phyloP scores from a whole-genome alignment of 1,140 invertebrate genomes.

The Zeugodacus cucurbitae region DNA sequence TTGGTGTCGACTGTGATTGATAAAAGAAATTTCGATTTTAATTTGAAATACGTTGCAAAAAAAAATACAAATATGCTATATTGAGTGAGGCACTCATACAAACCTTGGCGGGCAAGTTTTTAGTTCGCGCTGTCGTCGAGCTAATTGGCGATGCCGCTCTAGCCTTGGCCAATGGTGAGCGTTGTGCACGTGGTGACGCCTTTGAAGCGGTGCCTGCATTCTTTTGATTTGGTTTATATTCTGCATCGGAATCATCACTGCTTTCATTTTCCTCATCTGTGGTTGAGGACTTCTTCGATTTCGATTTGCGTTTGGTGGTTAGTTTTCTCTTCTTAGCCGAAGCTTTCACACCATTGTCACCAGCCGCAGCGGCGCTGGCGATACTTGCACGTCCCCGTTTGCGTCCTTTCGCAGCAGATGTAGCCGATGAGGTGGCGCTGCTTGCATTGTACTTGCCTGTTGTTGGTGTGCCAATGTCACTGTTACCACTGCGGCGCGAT shows the following conservation, averaged over 20 bases:
- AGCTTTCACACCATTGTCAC: slow-evolving; percentile 15
- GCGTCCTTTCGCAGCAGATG: not conserved
- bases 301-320: slow-evolving; percentile 38
- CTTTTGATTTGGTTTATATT: slow-evolving; percentile 49
- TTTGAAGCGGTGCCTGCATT: slow-evolving; percentile 32
- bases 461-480: not conserved
- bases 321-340: slow-evolving; percentile 45
- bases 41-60: too few species aligned
- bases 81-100: not conserved
- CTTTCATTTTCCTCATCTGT: slow-evolving; percentile 45
- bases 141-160: slow-evolving; percentile 47
- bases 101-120: slow-evolving; percentile 46
- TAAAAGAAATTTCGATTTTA: not conserved
- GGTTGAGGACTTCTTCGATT: not conserved
- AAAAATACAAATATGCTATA: too few species aligned
- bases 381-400: slow-evolving; percentile 34
- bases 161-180: slow-evolving; percentile 47
- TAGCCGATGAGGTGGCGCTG: not conserved
- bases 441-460: not conserved
- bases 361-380: not conserved
- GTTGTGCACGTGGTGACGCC: slow-evolving; percentile 43
- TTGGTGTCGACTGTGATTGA: slow-evolving; percentile 22
- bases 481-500: slow-evolving; percentile 23
- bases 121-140: slow-evolving; percentile 43
- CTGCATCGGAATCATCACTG: slow-evolving; percentile 45